phyloP scores from a whole-genome alignment of 2,797 vertebrate species.

The Crotalus adamanteus region DNA sequence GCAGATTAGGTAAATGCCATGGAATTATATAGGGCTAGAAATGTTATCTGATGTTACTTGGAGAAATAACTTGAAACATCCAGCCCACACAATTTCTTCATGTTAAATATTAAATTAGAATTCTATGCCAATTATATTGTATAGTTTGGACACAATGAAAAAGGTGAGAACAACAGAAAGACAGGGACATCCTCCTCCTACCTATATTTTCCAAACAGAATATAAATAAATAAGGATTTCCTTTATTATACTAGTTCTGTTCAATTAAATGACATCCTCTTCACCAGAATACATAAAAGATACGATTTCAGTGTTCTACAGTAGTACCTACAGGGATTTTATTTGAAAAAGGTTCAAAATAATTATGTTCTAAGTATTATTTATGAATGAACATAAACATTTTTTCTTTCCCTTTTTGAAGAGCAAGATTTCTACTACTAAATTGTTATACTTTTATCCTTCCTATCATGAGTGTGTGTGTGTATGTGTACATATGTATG shows the following conservation, averaged over 20 bases:
- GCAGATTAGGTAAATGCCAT: neutral
- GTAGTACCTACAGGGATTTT: neutral
- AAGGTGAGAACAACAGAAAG: neutral
- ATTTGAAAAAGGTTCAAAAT: neutral
- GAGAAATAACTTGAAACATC: neutral
- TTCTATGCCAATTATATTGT: neutral
- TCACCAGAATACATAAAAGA: neutral
- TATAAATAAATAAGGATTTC: neutral
- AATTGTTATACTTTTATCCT: neutral
- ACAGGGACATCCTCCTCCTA: neutral
- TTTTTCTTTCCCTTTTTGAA: rapidly evolving
- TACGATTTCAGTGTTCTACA: neutral
- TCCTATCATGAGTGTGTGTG: neutral
- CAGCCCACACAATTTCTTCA: neutral
- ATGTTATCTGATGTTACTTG: neutral
- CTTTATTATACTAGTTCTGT: neutral
- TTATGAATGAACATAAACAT: rapidly evolving
- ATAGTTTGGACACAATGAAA: neutral
- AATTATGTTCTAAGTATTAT: rapidly evolving
- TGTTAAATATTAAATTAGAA: neutral
- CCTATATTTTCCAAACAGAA: neutral
- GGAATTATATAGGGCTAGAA: neutral
- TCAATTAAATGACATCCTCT: neutral
- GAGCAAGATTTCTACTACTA: rapidly evolving
- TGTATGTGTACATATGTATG: too few relatives aligned